A percentile compares a stretch with the other conserved stretches of the same genome.
Conservation (phyloP, 2,797 vertebrate genomes). For the Amazonetta brasiliensis region DNA sequence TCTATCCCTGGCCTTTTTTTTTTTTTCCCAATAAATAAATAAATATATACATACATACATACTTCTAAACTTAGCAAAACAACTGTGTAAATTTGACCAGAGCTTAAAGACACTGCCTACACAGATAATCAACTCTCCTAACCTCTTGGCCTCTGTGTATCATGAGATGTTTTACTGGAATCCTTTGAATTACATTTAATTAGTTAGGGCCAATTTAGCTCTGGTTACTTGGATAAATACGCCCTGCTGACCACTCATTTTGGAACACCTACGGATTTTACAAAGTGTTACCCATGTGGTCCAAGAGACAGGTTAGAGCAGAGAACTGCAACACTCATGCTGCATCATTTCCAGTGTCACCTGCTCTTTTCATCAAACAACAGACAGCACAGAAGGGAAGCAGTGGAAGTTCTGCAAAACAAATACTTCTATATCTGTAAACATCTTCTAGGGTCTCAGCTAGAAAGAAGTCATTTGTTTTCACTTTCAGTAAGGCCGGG, state of each 20-base stretch:
- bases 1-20: too few relatives aligned
- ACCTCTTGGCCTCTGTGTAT: neutral
- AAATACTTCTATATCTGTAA: neutral
- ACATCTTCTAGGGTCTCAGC: neutral
- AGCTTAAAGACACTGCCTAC: neutral
- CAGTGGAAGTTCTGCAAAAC: neutral
- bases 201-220: neutral
- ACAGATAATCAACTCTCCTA: neutral
- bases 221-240: neutral
- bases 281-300: neutral
- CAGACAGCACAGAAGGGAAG: neutral
- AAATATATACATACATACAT: neutral
- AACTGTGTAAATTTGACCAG: neutral
- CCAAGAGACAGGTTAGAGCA: neutral
- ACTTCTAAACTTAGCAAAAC: too few relatives aligned
- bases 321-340: neutral
- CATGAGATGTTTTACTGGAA: neutral
- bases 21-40: neutral
- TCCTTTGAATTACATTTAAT: neutral
- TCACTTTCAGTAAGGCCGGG: neutral
- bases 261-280: neutral
- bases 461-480: slow-evolving; percentile 10
- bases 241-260: neutral
- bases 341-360: neutral
- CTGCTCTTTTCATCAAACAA: neutral